Conservation (phyloP, 2,797 vertebrate genomes). For the Phylloscopus collybita region DNA sequence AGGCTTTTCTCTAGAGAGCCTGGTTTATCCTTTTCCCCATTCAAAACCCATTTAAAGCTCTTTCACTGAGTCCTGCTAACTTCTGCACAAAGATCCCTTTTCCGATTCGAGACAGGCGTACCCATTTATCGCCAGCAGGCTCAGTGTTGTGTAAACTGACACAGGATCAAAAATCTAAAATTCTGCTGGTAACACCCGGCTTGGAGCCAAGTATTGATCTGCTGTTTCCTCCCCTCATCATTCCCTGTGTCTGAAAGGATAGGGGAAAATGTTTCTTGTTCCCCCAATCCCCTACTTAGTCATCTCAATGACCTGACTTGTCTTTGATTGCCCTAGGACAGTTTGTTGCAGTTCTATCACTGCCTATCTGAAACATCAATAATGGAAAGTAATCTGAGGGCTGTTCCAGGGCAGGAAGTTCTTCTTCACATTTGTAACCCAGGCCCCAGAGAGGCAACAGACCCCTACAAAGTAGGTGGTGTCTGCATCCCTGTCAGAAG, state of each 20-base stretch:
- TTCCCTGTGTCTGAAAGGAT: neutral
- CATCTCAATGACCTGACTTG: neutral
- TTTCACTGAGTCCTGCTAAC: neutral
- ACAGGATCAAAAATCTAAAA: neutral
- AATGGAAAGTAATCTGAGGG: neutral
- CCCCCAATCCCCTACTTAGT: neutral
- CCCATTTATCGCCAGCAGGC: neutral
- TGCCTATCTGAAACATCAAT: neutral
- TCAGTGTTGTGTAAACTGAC: neutral
- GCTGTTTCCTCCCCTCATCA: neutral
- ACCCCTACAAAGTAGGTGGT: neutral
- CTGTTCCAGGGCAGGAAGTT: neutral
- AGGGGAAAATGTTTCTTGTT: neutral
- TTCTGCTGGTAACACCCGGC: neutral
- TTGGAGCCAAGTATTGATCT: neutral
- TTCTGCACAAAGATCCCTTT: neutral
- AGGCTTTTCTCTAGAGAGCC: neutral
- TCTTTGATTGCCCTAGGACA: neutral
- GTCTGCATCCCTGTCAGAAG: neutral
- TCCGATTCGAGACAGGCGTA: neutral
- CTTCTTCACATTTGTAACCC: neutral
- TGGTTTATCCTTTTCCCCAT: neutral
- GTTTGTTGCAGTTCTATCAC: neutral
- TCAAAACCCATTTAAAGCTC: neutral
- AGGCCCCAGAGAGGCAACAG: neutral